These are phyloP conservation scores for Melozone crissalis DNA, from an alignment of 2,113 vertebrate genomes.

Conservation along the genomic window DNA sequence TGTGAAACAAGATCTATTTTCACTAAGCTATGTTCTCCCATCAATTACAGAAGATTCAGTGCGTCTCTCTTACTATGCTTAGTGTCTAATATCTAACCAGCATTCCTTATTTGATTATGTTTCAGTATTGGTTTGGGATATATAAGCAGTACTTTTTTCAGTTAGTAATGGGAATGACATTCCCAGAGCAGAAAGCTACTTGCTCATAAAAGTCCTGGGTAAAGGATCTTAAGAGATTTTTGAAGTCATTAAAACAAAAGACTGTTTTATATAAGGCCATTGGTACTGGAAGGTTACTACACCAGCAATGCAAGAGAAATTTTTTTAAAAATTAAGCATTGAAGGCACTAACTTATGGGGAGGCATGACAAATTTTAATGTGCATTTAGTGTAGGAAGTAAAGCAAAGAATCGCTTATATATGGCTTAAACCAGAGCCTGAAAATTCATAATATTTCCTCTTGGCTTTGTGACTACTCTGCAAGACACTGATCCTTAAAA, in stretches of 20 bases:
- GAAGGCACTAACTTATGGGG: background rate
- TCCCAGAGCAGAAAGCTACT: background rate
- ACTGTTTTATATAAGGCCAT: background rate
- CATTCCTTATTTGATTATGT: slow-evolving; percentile 14
- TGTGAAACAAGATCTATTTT: slow-evolving; percentile 4
- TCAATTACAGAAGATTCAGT: background rate
- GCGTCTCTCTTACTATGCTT: background rate
- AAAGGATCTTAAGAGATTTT: background rate
- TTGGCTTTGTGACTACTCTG: background rate
- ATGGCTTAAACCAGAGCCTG: background rate
- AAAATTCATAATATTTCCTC: background rate
- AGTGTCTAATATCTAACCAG: background rate
- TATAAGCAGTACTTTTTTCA: background rate
- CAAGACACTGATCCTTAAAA: background rate
- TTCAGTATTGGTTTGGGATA: slow-evolving; percentile 3
- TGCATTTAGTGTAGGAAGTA: background rate
- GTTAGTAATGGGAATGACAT: background rate
- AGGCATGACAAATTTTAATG: background rate
- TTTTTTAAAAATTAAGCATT: background rate
- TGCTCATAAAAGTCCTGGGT: background rate
- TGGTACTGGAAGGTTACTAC: background rate
- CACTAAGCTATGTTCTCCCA: background rate
- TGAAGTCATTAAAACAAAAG: background rate
- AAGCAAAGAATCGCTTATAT: background rate
- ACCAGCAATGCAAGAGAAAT: background rate